Base-by-base conservation (phyloP, 2,888 invertebrate genomes). In the Troides oblongomaculatus region DNA sequence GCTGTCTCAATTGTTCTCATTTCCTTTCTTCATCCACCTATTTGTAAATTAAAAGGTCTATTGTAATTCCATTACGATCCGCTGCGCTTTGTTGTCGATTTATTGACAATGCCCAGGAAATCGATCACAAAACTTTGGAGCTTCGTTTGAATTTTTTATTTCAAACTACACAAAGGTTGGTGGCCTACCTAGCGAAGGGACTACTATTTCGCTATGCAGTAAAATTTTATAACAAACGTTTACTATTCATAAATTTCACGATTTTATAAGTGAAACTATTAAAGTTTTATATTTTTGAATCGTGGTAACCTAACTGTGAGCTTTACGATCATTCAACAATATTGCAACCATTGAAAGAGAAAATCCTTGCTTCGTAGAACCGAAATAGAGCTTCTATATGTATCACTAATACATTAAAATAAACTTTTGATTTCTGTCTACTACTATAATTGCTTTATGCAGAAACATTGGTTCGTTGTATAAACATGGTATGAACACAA, bases 51-150 rank as follows among this genome's bases (percentile, higher is more conserved):
- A 64, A 70, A 66, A 66, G 66, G 50, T 25, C 69, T 60, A 66
- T 70, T 70, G 70, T 70, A 18, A 56, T 58, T 64, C 70, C 66
- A 70, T 70, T 70, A 70, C 66, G 43, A 62, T 66, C 56, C 61
- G 70, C 53, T 66, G 53, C 66, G 70, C 70, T 70, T 70, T 67
- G 66, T 70, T 70, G 70, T 70, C 66, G 70, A 70, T 70, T 70
- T 64, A 66, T 70, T 66, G 66, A 70, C 69, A 70, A 70, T 70
- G 53, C 69, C 39, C 69, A 70, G 69, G 69, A 70, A 70, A 70
- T 70, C 69, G 57, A 69, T 65, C 69, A 70, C 58, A 62, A 58
- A 66, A 70, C 62, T 62, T 30, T 61, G 66, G 62, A 64, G 66
- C 69, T 53, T 62, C 62, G 53, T 62, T 70, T 61, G 25, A 57